Base-by-base conservation (phyloP, 2,888 invertebrate genomes). In the Caenorhabditis zanzibari region DNA sequence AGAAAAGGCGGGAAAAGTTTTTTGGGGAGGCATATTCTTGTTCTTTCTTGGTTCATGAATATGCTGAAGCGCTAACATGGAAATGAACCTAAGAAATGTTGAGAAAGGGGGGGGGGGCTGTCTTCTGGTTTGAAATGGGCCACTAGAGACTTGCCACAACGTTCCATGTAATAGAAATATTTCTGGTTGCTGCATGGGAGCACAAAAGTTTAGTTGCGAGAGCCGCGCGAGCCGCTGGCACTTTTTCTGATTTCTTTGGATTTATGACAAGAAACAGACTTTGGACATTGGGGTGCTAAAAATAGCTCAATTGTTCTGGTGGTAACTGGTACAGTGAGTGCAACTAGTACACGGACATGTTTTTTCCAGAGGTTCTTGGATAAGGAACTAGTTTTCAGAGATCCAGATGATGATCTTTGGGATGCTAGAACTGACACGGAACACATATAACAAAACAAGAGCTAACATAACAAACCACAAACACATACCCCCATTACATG, bases 91-190 rank as follows among this genome's bases (percentile, higher is more conserved):
- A 79, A 69, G 56, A 54, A 22, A 35, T 54, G 59, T 68, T 52
- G 76, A 68, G 24, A 6, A 24, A n/a, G 19, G 10, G 19, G 58
- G 58, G 28, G 28, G 9, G 14, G 54, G 49, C 49, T 32, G 54
- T 12, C 24, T 35, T 38, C 28, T 52, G 59, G 68, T 56, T n/a
- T 52, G 56, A 63, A 79, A 79, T 79, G 71, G 79, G 71, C 71
- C 79, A 79, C 79, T 71, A 47, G 79, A 71, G 79, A 79, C 56
- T 63, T 71, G 76, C 59, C 66, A 68, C 52, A 71, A 71, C 64
- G 71, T 79, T 79, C 77, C 69, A 61, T 49, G 77, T 77, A 69
- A 77, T 77, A 63, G 61, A 77, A 77, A 69, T 76, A 69, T 77
- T 77, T 71, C 44, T 47, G 69, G 59, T 19, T n/a, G 9, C 22